These are phyloP conservation scores for Bathynomus jamesi DNA, from an alignment of 1,140 invertebrate genomes.

Conservation along the genomic window DNA sequence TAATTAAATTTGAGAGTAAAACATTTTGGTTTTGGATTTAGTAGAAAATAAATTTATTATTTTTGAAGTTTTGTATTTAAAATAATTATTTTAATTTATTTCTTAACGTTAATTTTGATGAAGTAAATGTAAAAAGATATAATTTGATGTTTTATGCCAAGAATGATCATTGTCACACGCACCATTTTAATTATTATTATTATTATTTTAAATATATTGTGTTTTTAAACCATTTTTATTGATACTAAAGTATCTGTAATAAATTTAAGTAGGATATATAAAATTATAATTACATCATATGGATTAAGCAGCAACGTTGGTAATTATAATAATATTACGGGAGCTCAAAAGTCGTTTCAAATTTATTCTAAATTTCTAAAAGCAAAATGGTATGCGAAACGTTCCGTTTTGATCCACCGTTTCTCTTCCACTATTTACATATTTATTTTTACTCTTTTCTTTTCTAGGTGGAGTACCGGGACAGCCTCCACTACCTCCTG, in stretches of 20 bases:
- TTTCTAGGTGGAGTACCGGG: slow-evolving; percentile 17
- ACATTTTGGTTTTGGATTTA: not conserved
- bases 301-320: too few relatives aligned
- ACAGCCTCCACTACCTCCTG: slow-evolving; percentile 22
- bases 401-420: not conserved
- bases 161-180: not conserved
- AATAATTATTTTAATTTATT: not conserved
- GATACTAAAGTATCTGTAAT: not conserved
- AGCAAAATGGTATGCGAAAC: too few relatives aligned
- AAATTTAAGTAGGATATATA: too few relatives aligned
- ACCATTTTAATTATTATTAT: not conserved
- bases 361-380: not conserved
- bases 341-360: too few relatives aligned
- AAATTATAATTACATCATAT: too few relatives aligned
- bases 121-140: not conserved
- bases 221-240: not conserved
- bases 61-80: not conserved
- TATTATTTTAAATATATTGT: not conserved
- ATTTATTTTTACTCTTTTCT: not conserved
- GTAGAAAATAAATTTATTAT: not conserved
- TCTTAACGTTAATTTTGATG: not conserved
- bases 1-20: not conserved
- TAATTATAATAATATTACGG: too few relatives aligned
- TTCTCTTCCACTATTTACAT: not conserved
- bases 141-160: not conserved